Evolutionary conservation across 2,797 vertebrate species (phyloP).

Genomic region (Silurus lanzhouensis): DNA sequence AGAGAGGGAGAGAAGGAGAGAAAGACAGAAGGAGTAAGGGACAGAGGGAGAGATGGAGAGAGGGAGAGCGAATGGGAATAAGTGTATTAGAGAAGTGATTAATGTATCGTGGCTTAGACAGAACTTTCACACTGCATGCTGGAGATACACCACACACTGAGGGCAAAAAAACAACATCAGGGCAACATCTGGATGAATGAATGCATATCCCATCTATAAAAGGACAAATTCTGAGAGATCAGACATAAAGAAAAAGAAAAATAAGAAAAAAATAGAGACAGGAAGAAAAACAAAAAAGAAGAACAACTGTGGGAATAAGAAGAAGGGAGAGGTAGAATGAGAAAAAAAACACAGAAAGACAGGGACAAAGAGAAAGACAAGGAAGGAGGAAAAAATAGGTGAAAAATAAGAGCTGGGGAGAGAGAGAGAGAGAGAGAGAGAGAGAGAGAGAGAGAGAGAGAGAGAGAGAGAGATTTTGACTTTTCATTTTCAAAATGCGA

Average conservation of each 20-base stretch:
- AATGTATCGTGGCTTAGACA: not conserved
- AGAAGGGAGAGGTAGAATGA: not conserved
- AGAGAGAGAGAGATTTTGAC: not conserved
- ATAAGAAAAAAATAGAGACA: not conserved
- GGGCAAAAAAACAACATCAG: not conserved
- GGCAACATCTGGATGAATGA: not conserved
- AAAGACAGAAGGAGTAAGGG: too few species aligned
- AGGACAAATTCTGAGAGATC: not conserved
- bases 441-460: not conserved
- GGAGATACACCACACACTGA: not conserved
- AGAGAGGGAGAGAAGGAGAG: too few species aligned
- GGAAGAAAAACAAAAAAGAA: slow-evolving; percentile 36
- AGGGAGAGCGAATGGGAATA: not conserved
- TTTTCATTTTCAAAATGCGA: not conserved
- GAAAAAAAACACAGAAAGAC: not conserved
- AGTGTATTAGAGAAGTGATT: slow-evolving; percentile 3
- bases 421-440: not conserved
- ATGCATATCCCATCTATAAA: not conserved
- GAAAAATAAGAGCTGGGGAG: not conserved
- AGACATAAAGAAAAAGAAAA: not conserved
- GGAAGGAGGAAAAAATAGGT: not conserved
- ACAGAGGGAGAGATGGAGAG: too few species aligned
- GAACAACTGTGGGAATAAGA: too few species aligned
- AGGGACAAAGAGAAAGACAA: not conserved
- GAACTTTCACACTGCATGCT: not conserved